Base-by-base conservation (phyloP, 2,113 vertebrate species). In the Neolamprologus cancellatus region DNA sequence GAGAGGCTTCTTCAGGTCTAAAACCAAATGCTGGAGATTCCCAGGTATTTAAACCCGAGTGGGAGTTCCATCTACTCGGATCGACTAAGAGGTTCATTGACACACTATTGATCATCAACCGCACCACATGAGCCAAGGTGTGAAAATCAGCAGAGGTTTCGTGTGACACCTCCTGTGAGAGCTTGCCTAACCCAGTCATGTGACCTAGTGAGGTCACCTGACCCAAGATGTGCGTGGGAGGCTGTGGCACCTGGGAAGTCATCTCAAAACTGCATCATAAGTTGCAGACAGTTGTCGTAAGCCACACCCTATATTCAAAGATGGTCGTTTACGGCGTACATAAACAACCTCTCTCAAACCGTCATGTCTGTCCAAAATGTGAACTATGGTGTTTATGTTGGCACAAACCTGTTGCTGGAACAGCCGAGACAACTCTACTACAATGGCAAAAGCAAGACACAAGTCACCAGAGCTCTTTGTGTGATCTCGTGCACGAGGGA, bases 41-140 rank as follows among this genome's bases (percentile, higher is more conserved):
- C 28, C 55, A 30, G 55, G 8, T 0, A 30, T 59, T 59, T 0
- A 30, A 59, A 30, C 14, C 55, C 25, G 3, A 17, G 55, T 17
- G 55, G 28, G 55, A 59, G 25, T 17, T 59, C 14, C 55, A 57
- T 30, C 25, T 57, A 57, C 55, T 59, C 15, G 5, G 55, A 32
- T 32, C 8, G 2, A 61, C 28, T 32, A 18, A 2, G 28, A 32
- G 28, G 57, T 61, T 61, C 15, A 61, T 61, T 61, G 57, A 32
- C 28, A 0, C 57, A 4, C 15, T 32, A 32, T 11, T 32, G 5
- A 59, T 59, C 57, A 32, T 59, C 15, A 18, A 30, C 28, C 25
- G 1, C 53, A 28, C 23, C 54, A 59, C 55, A 59, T 32, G 55
- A 59, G 57, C 3, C 28, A 59, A 18, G 57, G 28, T 0, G 28